Base-by-base conservation (phyloP, 2,797 vertebrate genomes). In the Dermochelys coriacea region DNA sequence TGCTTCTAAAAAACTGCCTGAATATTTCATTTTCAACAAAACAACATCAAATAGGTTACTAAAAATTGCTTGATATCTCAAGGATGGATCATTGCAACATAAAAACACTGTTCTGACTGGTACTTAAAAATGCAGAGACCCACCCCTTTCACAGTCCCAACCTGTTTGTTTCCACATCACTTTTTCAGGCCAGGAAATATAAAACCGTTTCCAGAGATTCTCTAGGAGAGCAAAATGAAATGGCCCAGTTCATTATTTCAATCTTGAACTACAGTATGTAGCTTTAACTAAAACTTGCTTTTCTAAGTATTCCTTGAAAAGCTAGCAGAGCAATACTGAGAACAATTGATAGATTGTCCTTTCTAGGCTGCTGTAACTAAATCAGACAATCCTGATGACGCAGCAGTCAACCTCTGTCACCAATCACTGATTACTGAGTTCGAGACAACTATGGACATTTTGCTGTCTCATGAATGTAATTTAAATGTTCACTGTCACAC, bases 401-500 rank as follows among this genome's bases (percentile, higher is more conserved):
- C 98, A 97, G 98, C 98, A 98, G 94, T 95, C 91, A 96, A 84
- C 93, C 94, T 96, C 97, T 98, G 98, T 98, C 98, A 98, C 98
- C 97, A 98, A 98, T 97, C 98, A 98, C 96, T 89, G 80, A 97
- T 98, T 98, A 97, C 91, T 98, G 98, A 98, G 80, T 94, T 96
- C 92, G 84, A 97, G 97, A 98, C 98, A 98, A 96, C 97, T 98
- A 98, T 96, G 93, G 99, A 98, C 97, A 97, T 98, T 98, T 95
- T 95, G 93, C 94, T 98, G 96, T 97, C 98, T 98, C 98, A 91
- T 97, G 97, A 97, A 98, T 92, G 97, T 97, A 98, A 98, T 98
- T 98, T 98, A 98, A 98, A 98, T 97, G 97, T 98, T 98, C 94
- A 95, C 98, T 94, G 96, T 97, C 98, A 98, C 97, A 98, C 98